Conservation (phyloP, 2,888 invertebrate species). For the Leptopterna dolabrata region DNA sequence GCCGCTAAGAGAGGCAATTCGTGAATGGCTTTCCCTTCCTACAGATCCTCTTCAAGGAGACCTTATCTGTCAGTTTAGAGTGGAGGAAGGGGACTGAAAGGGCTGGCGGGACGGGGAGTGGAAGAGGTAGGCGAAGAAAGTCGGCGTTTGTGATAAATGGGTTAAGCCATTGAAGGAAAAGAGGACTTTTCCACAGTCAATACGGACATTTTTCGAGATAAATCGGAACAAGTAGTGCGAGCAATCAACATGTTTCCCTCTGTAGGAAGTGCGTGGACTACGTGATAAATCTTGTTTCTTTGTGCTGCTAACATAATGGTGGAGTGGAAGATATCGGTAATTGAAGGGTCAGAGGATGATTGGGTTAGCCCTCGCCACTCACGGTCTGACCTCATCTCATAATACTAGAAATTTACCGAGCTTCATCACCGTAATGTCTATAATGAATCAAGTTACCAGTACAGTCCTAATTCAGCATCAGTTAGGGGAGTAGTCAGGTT, state of each 20-base stretch:
- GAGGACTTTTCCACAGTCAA: slow-evolving; percentile 35
- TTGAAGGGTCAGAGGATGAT: not conserved
- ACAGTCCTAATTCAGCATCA: too few relatives aligned
- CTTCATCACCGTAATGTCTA: too few relatives aligned
- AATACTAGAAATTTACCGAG: too few relatives aligned
- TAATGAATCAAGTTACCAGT: too few relatives aligned
- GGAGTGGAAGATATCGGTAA: not conserved
- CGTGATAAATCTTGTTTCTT: not conserved
- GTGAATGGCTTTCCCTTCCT: slow-evolving; percentile 20
- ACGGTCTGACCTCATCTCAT: too few relatives aligned
- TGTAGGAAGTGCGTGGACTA: not conserved
- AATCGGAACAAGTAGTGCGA: slow-evolving; percentile 6
- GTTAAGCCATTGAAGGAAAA: slow-evolving; percentile 34
- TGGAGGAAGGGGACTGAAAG: not conserved
- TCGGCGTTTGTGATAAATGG: slow-evolving; percentile 49
- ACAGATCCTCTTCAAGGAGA: slow-evolving; percentile 12
- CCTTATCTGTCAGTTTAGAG: slow-evolving; percentile 17
- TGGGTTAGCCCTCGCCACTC: too few relatives aligned
- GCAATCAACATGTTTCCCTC: not conserved
- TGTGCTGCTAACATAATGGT: not conserved
- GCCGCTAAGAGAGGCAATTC: slow-evolving; percentile 35
- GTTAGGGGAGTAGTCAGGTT: too few relatives aligned
- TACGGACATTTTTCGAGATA: slow-evolving; percentile 20
- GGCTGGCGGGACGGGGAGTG: not conserved
- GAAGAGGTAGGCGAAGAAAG: slow-evolving; percentile 35